A percentile compares a stretch with the other conserved stretches of the same genome.
Conservation (phyloP, 2,113 vertebrate genomes). For the Vimba vimba region DNA sequence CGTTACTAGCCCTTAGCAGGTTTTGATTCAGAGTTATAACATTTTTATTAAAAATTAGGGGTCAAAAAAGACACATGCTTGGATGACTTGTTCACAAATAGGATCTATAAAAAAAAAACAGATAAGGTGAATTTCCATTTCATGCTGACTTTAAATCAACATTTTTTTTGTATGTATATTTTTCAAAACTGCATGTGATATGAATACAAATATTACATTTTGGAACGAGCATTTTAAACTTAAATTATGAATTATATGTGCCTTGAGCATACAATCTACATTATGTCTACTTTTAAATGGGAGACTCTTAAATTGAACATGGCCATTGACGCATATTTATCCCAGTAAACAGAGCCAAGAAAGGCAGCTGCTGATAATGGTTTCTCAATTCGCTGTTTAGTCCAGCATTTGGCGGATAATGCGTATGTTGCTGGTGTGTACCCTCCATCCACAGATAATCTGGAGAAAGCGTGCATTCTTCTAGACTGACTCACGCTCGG, state of each 20-base stretch:
- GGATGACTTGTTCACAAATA: not conserved
- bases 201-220: not conserved
- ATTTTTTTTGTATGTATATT: no score
- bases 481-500: slow-evolving; percentile 27
- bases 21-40: no score
- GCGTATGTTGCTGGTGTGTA: slow-evolving; percentile 36
- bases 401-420: slow-evolving; percentile 15
- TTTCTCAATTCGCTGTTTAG: slow-evolving; percentile 44
- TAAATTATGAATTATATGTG: not conserved
- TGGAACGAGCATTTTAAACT: not conserved
- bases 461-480: slow-evolving; percentile 41
- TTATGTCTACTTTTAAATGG: slow-evolving; percentile 22
- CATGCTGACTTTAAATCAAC: no score
- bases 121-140: not conserved
- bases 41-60: no score
- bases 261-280: not conserved
- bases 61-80: not conserved
- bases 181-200: no score
- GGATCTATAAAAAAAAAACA: not conserved
- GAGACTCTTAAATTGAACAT: slow-evolving; percentile 21
- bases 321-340: slow-evolving; percentile 17
- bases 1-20: no score
- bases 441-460: slow-evolving; percentile 50
- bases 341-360: slow-evolving; percentile 40
- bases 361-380: slow-evolving; percentile 54